A percentile compares a stretch with the other conserved stretches of the same genome.
Evolutionary conservation across 2,113 vertebrate genomes (phyloP).

Genomic region (Cryptomyrus ogoouensis): DNA sequence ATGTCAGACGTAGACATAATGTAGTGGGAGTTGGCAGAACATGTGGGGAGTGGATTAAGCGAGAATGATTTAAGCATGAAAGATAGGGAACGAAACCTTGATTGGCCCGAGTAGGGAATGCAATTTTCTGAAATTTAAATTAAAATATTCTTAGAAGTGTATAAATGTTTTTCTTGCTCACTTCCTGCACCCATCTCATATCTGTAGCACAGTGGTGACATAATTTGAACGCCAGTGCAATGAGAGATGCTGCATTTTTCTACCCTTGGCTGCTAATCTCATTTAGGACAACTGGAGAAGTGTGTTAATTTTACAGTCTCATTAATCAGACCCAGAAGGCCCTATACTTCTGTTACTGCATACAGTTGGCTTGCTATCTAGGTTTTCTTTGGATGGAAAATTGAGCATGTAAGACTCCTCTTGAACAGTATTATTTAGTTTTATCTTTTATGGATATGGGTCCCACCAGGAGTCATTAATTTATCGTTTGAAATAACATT

Average conservation of each 20-base stretch:
- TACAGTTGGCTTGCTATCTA: background rate
- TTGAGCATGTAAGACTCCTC: background rate
- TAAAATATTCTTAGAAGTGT: background rate
- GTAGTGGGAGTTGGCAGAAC: background rate
- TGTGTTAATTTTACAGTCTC: background rate
- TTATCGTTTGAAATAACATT: background rate
- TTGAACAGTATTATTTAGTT: background rate
- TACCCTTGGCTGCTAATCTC: background rate
- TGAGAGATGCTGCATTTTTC: background rate
- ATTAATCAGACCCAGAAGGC: background rate
- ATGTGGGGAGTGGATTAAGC: background rate
- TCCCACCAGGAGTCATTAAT: background rate
- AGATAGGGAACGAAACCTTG: background rate
- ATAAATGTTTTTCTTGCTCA: background rate
- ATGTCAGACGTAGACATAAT: background rate
- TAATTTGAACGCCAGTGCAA: background rate
- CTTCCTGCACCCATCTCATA: background rate
- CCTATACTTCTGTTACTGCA: background rate
- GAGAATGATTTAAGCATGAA: background rate
- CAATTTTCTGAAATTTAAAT: background rate
- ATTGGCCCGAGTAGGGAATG: background rate
- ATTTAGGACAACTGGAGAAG: background rate
- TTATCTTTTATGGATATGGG: background rate
- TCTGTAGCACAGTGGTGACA: background rate
- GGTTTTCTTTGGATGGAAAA: background rate